Evolutionary conservation across 2,888 invertebrate species (phyloP), one percentile per base, ranked within the genome.

Genomic region (Drosophila subsilvestris): DNA sequence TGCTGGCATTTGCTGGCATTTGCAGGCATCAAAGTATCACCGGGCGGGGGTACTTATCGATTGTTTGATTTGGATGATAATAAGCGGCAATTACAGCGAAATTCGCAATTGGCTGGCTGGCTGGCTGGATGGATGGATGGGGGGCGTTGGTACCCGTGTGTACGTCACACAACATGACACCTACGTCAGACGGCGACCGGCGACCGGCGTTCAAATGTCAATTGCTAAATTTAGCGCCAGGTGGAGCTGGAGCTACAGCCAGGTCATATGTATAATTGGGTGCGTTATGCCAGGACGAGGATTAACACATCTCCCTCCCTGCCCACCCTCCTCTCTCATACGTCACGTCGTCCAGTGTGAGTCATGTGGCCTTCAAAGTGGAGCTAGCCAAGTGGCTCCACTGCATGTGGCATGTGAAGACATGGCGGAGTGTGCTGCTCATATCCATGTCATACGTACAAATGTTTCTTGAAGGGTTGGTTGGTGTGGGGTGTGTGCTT

Each of bases 111-210:
- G 20, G n/a, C 20, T 20, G 20, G 20, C 20, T 20, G 20, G 22
- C 3, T 22, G 22, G 22, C 20, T 5, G 25, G 25, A 6, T 20
- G 20, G 20, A 3, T n/a, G n/a, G n/a, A n/a, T n/a, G 22, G 60
- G 55, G 56, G 51, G 65, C n/a, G n/a, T n/a, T n/a, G 29, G 47
- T 22, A 20, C 47, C 22, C 43, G 14, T 50, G 70, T 62, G 71
- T 61, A 87, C 87, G 84, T 84, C 85, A 84, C 80, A 68, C 61
- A 69, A 58, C 76, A 59, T 69, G 67, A 74, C 70, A 71, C 59
- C 80, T 86, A 82, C 78, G 86, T 86, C 80, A 83, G 57, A 18
- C 25, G 17, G 43, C 20, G 20, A 20, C 20, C 20, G 47, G 27
- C 14, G 18, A 37, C n/a, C 17, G 25, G 43, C 29, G 29, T 25